Conservation (phyloP, 2,113 vertebrate genomes). For the Stigmatopora argus region DNA sequence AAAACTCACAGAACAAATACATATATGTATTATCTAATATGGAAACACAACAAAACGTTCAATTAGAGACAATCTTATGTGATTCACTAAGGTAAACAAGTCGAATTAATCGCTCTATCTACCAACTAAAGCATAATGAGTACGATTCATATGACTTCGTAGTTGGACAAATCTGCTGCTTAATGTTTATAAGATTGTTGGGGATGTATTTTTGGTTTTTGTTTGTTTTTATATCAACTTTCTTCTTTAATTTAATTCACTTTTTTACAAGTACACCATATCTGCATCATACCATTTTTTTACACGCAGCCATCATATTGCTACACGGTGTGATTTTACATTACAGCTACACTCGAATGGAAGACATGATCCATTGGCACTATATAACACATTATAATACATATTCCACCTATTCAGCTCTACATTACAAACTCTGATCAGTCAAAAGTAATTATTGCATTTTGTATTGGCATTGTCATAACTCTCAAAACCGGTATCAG, state of each 20-base stretch:
- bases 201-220: background rate
- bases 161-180: background rate
- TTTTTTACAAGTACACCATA: background rate
- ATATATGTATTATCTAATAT: background rate
- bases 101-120: background rate
- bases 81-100: background rate
- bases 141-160: background rate
- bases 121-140: background rate
- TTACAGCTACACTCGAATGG: background rate
- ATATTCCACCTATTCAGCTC: background rate
- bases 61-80: background rate
- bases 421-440: background rate
- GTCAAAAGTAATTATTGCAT: background rate
- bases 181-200: background rate
- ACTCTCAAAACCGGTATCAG: background rate
- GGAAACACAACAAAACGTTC: background rate
- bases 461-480: background rate
- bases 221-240: background rate
- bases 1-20: background rate
- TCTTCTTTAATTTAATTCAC: background rate
- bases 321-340: slow-evolving; percentile 8
- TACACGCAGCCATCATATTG: background rate
- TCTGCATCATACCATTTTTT: background rate
- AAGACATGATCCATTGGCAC: background rate
- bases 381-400: background rate